These are phyloP conservation scores for Electrophaes corylata DNA, from an alignment of 2,888 invertebrate species.

Conservation along the genomic window DNA sequence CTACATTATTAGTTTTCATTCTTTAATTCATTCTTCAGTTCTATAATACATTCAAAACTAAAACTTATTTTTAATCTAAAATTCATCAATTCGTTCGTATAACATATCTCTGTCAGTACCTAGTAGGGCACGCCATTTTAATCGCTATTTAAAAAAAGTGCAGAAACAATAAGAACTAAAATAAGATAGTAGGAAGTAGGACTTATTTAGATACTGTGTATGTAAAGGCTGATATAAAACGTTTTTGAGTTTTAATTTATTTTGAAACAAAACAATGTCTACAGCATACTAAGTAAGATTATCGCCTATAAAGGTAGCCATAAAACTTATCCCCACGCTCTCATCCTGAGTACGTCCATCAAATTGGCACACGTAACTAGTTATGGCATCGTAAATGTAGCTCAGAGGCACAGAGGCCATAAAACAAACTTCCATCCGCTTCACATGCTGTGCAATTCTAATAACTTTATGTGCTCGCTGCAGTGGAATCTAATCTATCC, in stretches of 20 bases:
- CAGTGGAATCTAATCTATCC: no score
- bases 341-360: constrained; percentile 20
- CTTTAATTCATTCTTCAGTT: no score
- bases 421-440: constrained; percentile 20
- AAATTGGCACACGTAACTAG: constrained; percentile 23
- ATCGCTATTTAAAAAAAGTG: no score
- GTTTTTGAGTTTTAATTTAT: background rate
- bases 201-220: no score
- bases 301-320: constrained; percentile 15
- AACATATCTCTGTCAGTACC: no score
- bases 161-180: no score
- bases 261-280: background rate
- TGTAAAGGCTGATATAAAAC: background rate
- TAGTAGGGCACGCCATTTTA: no score
- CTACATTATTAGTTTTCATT: no score
- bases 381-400: constrained; percentile 24
- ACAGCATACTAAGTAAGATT: background rate
- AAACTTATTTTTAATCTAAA: no score
- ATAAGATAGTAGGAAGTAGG: no score
- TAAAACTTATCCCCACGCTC: constrained; percentile 20
- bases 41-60: no score
- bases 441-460: constrained; percentile 11
- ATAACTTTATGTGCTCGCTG: background rate
- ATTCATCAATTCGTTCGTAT: no score
- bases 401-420: constrained; percentile 6